These are phyloP conservation scores for Dasypus novemcinctus DNA, from an alignment of 2,113 vertebrate species.

Conservation along the genomic window DNA sequence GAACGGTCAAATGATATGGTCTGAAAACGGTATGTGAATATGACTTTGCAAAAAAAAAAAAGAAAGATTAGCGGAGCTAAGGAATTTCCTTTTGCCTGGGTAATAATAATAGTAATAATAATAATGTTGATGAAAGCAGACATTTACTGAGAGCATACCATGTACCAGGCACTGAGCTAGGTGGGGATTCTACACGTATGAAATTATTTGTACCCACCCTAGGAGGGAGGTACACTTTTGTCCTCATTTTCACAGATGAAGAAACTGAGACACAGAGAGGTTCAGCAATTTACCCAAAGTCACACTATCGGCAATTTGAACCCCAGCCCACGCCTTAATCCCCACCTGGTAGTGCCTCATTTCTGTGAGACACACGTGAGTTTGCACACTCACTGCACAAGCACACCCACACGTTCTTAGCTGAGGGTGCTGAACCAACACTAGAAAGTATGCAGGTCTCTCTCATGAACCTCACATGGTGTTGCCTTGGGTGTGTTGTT, in stretches of 20 bases:
- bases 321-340: neutral
- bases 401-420: neutral
- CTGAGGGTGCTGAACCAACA: neutral
- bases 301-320: neutral
- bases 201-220: neutral
- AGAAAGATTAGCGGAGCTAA: neutral
- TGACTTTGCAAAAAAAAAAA: neutral
- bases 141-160: neutral
- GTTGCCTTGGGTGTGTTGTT: neutral
- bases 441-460: neutral
- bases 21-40: neutral
- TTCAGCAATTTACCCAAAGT: neutral
- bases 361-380: neutral
- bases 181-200: neutral
- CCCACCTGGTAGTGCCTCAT: neutral
- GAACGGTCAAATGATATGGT: neutral
- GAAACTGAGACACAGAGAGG: neutral
- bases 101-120: neutral
- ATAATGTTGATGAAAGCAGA: neutral
- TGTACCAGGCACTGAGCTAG: neutral
- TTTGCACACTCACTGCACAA: neutral
- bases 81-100: neutral
- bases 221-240: neutral
- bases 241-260: neutral
- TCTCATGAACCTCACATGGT: fast-evolving